phyloP scores from a whole-genome alignment of 2,113 vertebrate genomes.

The Eulemur macaco region DNA sequence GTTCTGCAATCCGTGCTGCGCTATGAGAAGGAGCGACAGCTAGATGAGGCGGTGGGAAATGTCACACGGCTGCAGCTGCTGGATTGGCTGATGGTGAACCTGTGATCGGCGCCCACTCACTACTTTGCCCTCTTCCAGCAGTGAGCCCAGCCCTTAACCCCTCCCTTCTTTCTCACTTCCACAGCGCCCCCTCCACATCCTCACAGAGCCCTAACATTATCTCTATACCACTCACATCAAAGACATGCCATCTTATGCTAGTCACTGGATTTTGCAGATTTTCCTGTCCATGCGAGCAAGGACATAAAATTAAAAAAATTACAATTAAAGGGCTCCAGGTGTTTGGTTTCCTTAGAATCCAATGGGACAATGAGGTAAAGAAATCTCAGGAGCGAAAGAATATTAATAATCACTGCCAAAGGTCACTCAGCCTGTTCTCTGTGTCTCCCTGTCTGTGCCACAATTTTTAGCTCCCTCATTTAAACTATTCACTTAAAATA shows the following conservation, averaged over 20 bases:
- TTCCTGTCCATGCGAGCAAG: conserved; percentile 72
- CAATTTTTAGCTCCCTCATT: background rate
- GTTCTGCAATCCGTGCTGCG: conserved; percentile 72
- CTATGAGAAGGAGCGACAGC: conserved; percentile 76
- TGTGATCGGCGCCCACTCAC: background rate
- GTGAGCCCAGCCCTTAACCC: background rate
- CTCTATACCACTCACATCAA: conserved; percentile 31
- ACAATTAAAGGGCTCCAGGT: conserved; percentile 42
- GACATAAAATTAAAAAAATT: conserved; percentile 68
- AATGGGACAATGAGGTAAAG: background rate
- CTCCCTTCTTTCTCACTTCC: background rate
- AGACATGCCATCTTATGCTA: conserved; percentile 51
- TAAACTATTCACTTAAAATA: background rate
- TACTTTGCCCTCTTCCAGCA: background rate
- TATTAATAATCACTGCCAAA: background rate
- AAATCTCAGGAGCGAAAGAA: background rate
- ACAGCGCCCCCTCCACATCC: background rate
- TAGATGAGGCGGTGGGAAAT: conserved; percentile 74
- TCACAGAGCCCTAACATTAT: conserved; percentile 52
- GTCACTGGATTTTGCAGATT: conserved; percentile 71
- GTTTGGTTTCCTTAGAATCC: conserved; percentile 43
- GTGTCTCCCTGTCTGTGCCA: background rate
- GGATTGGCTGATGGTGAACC: conserved; percentile 77
- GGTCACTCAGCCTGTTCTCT: background rate
- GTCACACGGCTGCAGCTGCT: conserved; percentile 73